phyloP scores from a whole-genome alignment of 2,113 vertebrate species.

The Mirounga angustirostris region DNA sequence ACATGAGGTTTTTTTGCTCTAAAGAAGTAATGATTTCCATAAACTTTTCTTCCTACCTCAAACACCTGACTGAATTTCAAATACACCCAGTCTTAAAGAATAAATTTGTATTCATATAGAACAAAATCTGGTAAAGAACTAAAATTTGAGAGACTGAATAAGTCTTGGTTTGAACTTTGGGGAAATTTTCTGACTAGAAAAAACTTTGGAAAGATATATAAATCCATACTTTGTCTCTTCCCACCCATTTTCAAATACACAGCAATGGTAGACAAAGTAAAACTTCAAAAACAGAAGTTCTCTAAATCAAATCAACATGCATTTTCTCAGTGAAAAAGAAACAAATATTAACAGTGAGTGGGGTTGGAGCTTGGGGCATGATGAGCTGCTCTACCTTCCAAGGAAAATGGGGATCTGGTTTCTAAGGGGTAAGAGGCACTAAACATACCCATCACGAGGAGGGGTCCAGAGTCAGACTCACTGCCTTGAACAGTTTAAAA shows the following conservation, averaged over 20 bases:
- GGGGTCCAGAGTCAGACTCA: background rate
- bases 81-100: background rate
- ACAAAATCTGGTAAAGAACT: background rate
- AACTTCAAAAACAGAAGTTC: background rate
- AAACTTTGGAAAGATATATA: background rate
- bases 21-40: background rate
- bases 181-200: conserved; percentile 6
- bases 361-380: background rate
- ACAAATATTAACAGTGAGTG: background rate
- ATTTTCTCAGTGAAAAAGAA: background rate
- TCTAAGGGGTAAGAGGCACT: background rate
- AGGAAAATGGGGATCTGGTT: background rate
- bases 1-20: background rate
- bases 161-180: background rate
- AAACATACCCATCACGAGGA: background rate
- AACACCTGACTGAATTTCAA: conserved; percentile 9
- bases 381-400: background rate
- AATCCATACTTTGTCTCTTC: background rate
- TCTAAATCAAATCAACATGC: conserved; percentile 32
- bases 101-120: background rate
- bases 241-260: background rate
- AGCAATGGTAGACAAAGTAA: background rate
- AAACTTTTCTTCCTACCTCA: background rate
- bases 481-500: background rate
- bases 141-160: background rate